A percentile compares a stretch with the other conserved stretches of the same genome.
These are phyloP conservation scores for Genyomyrus donnyi DNA, from an alignment of 2,113 vertebrate genomes.

Conservation along the genomic window DNA sequence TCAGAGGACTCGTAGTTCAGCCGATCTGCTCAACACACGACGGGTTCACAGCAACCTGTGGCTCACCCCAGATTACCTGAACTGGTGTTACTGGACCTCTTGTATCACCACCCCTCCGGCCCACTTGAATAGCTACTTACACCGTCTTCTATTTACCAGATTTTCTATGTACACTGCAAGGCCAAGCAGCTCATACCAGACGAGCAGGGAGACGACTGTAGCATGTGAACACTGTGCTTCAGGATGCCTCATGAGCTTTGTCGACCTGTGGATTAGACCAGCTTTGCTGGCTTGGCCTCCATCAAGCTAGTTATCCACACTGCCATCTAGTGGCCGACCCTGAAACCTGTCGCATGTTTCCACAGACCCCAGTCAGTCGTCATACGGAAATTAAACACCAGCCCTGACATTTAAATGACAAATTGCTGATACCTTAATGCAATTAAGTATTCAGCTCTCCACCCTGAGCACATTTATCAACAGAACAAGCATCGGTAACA, in stretches of 20 bases:
- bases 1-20: not conserved
- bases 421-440: not conserved
- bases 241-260: not conserved
- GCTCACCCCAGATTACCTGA: no score
- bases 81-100: not conserved
- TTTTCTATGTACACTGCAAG: not conserved
- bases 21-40: not conserved
- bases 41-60: not conserved
- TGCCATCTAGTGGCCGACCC: slow-evolving; percentile 14
- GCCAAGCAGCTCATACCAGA: not conserved
- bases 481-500: not conserved
- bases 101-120: not conserved
- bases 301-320: not conserved
- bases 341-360: not conserved
- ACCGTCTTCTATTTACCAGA: not conserved
- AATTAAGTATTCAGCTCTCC: not conserved
- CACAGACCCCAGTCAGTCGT: not conserved
- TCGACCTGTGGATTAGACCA: not conserved
- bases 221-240: not conserved
- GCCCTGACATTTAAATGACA: not conserved
- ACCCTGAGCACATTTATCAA: not conserved
- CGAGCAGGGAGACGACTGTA: not conserved
- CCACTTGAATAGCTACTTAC: not conserved
- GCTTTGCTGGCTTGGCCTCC: not conserved
- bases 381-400: not conserved